Evolutionary conservation across 1,140 invertebrate genomes (phyloP).

Genomic region (Bombus fervidus): DNA sequence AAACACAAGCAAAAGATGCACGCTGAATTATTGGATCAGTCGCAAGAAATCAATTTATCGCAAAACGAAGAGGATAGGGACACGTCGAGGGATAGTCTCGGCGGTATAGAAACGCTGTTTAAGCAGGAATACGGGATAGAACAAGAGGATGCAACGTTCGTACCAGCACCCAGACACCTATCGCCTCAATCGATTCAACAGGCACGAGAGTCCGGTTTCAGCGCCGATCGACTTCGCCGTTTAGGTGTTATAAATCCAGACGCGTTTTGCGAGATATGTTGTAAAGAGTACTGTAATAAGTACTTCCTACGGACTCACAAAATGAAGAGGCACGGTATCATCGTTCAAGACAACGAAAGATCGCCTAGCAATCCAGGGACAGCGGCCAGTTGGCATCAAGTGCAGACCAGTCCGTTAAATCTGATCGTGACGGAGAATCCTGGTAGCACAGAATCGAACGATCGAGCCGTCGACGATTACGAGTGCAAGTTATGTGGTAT

Average conservation of each 20-base stretch:
- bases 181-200: conserved; percentile 85
- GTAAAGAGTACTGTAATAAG: conserved; percentile 97
- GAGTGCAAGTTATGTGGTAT: conserved; percentile 84
- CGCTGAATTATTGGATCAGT: conserved; percentile 63
- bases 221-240: conserved; percentile 87
- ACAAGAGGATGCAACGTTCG: conserved; percentile 83
- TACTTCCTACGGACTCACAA: conserved; percentile 97
- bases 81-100: conserved; percentile 68
- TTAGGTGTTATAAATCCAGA: conserved; percentile 93
- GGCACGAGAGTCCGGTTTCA: conserved; percentile 86
- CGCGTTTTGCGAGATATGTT: conserved; percentile 96
- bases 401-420: conserved; percentile 86
- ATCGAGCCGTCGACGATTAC: conserved; percentile 76
- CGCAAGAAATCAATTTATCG: conserved; percentile 43
- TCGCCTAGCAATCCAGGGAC: conserved; percentile 77
- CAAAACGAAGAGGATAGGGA: conserved; percentile 57
- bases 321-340: conserved; percentile 90
- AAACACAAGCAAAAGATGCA: conserved; percentile 83
- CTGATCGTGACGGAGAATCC: conserved; percentile 84
- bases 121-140: conserved; percentile 81
- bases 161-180: conserved; percentile 84
- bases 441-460: conserved; percentile 71
- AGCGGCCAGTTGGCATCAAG: conserved; percentile 81
- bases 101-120: conserved; percentile 76
- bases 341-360: conserved; percentile 84